Evolutionary conservation across 2,113 vertebrate species (phyloP).

Genomic region (Catharus fuscescens): DNA sequence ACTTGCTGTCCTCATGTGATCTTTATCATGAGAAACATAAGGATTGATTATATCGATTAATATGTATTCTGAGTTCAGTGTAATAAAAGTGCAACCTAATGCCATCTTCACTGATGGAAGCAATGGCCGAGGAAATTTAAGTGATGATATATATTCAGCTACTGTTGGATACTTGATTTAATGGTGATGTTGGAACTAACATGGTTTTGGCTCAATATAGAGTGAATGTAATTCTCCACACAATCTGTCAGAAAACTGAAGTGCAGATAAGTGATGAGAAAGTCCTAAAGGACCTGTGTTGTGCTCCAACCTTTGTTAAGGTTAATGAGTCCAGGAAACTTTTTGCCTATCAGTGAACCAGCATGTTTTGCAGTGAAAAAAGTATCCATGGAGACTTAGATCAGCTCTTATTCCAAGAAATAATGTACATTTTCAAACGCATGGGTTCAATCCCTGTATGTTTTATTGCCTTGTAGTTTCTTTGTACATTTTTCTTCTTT

Average conservation of each 20-base stretch:
- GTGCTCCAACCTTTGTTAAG: not conserved
- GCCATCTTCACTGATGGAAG: not conserved
- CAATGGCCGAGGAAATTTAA: not conserved
- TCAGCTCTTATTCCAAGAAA: not conserved
- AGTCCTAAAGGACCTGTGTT: not conserved
- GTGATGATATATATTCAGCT: not conserved
- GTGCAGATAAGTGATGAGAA: not conserved
- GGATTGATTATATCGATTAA: not conserved
- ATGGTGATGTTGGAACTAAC: not conserved
- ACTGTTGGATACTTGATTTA: not conserved
- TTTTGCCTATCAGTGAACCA: not conserved
- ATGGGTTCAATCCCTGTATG: not conserved
- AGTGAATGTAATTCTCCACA: not conserved
- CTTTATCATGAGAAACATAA: not conserved
- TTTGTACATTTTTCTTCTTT: not conserved
- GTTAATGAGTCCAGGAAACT: not conserved
- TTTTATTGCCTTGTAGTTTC: not conserved
- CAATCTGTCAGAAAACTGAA: not conserved
- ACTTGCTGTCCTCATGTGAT: not conserved
- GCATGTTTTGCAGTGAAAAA: not conserved
- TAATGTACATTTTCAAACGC: not conserved
- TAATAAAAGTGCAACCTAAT: not conserved
- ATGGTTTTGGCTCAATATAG: not conserved
- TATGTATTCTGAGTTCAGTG: not conserved
- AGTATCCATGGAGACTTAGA: not conserved